phyloP scores from a whole-genome alignment of 2,797 vertebrate species.

The Pseudomugil gertrudae region DNA sequence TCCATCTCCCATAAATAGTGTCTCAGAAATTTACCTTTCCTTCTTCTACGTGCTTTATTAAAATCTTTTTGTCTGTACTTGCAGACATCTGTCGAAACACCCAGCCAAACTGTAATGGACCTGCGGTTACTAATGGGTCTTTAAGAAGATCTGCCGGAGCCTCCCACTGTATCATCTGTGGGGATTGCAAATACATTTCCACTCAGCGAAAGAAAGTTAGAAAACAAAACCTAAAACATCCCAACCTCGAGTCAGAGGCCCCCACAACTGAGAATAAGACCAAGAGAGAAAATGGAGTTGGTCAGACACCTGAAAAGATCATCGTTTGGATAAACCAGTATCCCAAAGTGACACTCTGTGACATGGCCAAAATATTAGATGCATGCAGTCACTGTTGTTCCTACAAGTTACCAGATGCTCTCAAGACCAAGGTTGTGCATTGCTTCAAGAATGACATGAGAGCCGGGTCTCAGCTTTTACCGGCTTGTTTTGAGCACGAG shows the following conservation, averaged over 20 bases:
- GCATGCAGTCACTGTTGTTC: constrained; percentile 51
- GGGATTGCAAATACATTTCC: constrained; percentile 51
- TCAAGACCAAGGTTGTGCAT: constrained; percentile 55
- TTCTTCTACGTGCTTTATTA: not conserved
- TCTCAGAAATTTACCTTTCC: not conserved
- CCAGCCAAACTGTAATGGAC: constrained; percentile 26
- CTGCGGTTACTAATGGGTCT: constrained; percentile 39
- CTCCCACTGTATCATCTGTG: constrained; percentile 45
- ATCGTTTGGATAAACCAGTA: constrained; percentile 38
- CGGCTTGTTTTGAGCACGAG: constrained; percentile 23
- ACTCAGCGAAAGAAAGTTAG: constrained; percentile 32
- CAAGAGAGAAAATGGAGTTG: not conserved
- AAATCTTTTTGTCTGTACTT: constrained; percentile 57
- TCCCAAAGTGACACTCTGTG: constrained; percentile 72
- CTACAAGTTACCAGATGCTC: constrained; percentile 58
- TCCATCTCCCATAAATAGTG: not conserved
- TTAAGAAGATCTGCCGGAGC: constrained; percentile 52
- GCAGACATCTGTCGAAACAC: constrained; percentile 63
- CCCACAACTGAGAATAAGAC: constrained; percentile 1
- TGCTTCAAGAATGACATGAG: constrained; percentile 74
- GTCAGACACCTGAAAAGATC: constrained; percentile 27
- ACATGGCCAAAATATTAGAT: constrained; percentile 62
- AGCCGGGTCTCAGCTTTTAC: constrained; percentile 37
- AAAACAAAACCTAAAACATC: constrained; percentile 20
- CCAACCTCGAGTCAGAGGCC: constrained; percentile 4